Evolutionary conservation across 2,797 vertebrate species (phyloP).

Genomic region (Etheostoma perlongum): DNA sequence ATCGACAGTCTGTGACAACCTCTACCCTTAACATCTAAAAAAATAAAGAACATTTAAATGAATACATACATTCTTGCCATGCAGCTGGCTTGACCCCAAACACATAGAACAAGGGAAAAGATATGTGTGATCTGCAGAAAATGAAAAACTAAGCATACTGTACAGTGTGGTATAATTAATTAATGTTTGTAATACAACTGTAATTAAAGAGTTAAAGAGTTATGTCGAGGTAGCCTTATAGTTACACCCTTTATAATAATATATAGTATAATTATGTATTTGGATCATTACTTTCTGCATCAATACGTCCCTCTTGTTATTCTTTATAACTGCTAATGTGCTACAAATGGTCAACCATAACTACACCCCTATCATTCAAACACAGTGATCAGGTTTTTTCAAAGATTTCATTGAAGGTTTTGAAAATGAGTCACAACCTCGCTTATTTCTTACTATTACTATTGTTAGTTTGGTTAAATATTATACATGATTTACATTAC

Average conservation of each 20-base stretch:
- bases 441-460: neutral
- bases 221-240: neutral
- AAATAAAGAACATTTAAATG: constrained; percentile 47
- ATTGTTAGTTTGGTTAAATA: neutral
- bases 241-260: neutral
- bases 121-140: neutral
- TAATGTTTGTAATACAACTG: neutral
- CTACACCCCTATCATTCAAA: neutral
- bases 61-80: constrained; percentile 9
- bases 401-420: neutral
- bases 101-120: constrained; percentile 1
- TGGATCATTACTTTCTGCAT: neutral
- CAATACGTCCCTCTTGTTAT: neutral
- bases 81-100: constrained; percentile 10
- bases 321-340: neutral
- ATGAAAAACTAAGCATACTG: neutral
- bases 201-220: too few species aligned
- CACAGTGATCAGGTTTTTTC: neutral
- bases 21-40: constrained; percentile 49
- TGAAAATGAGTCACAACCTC: neutral
- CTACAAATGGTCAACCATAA: neutral
- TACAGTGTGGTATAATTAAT: neutral
- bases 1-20: constrained; percentile 35
- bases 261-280: neutral
- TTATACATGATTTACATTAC: constrained; percentile 8